phyloP scores from a whole-genome alignment of 1,140 invertebrate species.

The Aphaenogaster floridana region DNA sequence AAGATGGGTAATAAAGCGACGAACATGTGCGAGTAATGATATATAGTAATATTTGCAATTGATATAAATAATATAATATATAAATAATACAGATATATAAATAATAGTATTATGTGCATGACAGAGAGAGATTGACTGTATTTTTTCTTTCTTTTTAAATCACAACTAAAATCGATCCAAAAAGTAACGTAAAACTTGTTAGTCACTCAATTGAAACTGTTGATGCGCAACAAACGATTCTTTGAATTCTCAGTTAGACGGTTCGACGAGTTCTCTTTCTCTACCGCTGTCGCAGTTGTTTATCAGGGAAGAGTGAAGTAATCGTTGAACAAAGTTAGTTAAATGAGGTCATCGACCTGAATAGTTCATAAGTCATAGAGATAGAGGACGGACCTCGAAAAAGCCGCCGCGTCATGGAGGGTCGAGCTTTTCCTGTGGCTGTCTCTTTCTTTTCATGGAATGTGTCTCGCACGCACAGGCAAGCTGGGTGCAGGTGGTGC shows the following conservation, averaged over 20 bases:
- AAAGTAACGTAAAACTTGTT: not conserved
- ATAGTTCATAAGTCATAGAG: conserved; percentile 14
- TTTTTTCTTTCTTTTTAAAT: not conserved
- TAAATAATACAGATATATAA: not conserved
- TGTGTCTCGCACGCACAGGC: conserved; percentile 34
- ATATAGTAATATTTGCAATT: too few relatives aligned
- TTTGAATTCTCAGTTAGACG: not conserved
- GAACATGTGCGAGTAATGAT: not conserved
- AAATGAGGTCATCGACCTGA: conserved; percentile 43
- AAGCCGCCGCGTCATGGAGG: conserved; percentile 16
- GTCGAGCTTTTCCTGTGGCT: conserved; percentile 22
- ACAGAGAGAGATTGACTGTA: not conserved
- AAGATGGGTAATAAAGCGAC: not conserved
- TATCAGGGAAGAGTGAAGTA: conserved; percentile 13
- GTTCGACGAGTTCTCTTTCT: conserved; percentile 10
- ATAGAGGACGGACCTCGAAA: conserved; percentile 24
- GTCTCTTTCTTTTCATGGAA: conserved; percentile 16
- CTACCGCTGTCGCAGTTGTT: not conserved
- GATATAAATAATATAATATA: not conserved
- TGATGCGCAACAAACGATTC: conserved; percentile 22
- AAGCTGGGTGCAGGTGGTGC: conserved; percentile 81
- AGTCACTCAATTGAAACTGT: not conserved
- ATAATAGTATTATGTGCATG: too few relatives aligned
- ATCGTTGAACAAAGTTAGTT: conserved; percentile 33
- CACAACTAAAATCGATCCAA: not conserved